These are phyloP conservation scores for Chunga burmeisteri DNA, from an alignment of 2,113 vertebrate genomes.

Conservation along the genomic window DNA sequence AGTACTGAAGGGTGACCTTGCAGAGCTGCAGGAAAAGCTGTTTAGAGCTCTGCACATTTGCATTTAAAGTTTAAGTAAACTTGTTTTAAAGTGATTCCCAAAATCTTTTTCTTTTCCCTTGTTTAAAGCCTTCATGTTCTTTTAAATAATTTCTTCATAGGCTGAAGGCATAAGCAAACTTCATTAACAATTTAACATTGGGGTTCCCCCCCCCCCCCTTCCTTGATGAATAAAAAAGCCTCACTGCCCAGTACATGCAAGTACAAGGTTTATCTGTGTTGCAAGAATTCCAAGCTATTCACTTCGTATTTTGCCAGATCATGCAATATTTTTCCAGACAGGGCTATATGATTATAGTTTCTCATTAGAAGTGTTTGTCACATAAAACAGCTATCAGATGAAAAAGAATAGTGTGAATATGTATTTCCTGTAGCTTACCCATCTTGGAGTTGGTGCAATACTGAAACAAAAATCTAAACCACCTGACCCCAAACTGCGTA, in stretches of 20 bases:
- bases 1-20: background rate
- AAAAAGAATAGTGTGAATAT: accelerated
- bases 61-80: background rate
- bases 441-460: background rate
- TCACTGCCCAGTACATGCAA: background rate
- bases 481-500: background rate
- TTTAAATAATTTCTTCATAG: background rate
- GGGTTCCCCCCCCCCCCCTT: background rate
- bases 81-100: background rate
- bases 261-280: background rate
- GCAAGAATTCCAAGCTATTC: background rate
- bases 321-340: background rate
- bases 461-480: background rate
- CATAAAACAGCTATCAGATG: background rate
- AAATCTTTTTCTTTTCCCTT: background rate
- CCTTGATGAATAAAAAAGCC: background rate
- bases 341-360: background rate
- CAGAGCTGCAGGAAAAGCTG: background rate
- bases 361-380: background rate
- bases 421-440: background rate
- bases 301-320: background rate
- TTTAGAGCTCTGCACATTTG: too few relatives aligned
- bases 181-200: background rate
- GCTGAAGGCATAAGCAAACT: background rate
- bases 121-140: background rate